Conservation (phyloP, 2,113 vertebrate genomes). For the Lepus americanus region DNA sequence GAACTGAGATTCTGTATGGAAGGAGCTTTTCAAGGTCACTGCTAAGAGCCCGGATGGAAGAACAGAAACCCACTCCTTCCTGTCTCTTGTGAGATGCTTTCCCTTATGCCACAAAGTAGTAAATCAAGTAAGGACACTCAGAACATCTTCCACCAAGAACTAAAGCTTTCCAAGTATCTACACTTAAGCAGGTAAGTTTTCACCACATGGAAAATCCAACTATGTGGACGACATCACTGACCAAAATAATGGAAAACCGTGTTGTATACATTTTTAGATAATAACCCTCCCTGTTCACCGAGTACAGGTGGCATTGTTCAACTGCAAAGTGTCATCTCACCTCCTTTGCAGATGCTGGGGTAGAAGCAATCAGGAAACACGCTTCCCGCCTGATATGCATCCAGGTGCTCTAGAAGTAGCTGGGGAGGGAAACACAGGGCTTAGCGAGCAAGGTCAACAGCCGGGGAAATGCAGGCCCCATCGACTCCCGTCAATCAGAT, state of each 20-base stretch:
- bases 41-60: not conserved
- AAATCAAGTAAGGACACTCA: not conserved
- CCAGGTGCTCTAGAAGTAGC: slow-evolving; percentile 88
- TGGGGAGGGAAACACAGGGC: slow-evolving; percentile 66
- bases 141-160: not conserved
- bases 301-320: not conserved
- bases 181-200: not conserved
- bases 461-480: too few relatives aligned
- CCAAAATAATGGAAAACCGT: not conserved
- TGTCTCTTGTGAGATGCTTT: not conserved
- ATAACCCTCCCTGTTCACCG: not conserved
- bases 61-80: not conserved
- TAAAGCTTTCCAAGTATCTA: not conserved
- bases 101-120: not conserved
- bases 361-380: slow-evolving; percentile 90
- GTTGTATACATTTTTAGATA: not conserved
- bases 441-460: not conserved
- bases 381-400: slow-evolving; percentile 89
- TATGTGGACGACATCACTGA: not conserved
- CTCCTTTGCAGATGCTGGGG: slow-evolving; percentile 85
- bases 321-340: slow-evolving; percentile 79
- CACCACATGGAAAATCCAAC: not conserved
- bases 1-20: not conserved
- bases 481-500: not conserved
- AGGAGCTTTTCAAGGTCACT: not conserved